These are phyloP conservation scores for Heptranchias perlo DNA, from an alignment of 2,113 vertebrate genomes.

Conservation along the genomic window DNA sequence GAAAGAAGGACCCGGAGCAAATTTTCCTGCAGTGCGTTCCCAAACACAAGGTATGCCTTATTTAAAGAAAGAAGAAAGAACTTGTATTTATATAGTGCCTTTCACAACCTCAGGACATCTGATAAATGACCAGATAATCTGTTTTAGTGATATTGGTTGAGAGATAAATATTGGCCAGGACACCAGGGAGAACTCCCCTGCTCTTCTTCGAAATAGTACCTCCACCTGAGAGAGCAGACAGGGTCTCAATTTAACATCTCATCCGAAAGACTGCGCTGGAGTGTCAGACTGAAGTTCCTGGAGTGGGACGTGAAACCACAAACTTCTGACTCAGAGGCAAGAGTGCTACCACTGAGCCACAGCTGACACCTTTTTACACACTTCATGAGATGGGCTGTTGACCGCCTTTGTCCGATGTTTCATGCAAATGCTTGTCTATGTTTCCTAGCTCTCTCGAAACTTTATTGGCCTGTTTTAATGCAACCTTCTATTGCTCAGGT, in stretches of 20 bases:
- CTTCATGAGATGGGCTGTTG: background rate
- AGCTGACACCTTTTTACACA: background rate
- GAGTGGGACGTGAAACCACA: background rate
- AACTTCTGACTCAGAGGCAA: background rate
- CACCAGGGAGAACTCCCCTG: no score
- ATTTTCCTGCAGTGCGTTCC: slow-evolving; percentile 88
- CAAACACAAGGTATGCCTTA: slow-evolving; percentile 66
- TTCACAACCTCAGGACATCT: background rate
- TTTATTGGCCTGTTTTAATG: background rate
- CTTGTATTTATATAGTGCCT: background rate
- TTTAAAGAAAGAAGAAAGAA: background rate
- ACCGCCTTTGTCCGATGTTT: background rate
- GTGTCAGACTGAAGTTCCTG: no score
- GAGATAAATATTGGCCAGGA: no score
- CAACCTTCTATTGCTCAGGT: slow-evolving; percentile 52
- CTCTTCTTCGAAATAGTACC: no score
- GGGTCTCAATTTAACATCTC: background rate
- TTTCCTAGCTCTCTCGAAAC: background rate
- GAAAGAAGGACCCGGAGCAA: slow-evolving; percentile 78
- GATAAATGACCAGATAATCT: no score
- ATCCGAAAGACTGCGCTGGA: background rate
- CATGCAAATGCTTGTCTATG: background rate
- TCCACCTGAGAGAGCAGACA: background rate
- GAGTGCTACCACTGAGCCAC: background rate
- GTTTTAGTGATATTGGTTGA: no score